phyloP scores from a whole-genome alignment of 2,888 invertebrate genomes.

The Scaptodrosophila latifasciaeformis region DNA sequence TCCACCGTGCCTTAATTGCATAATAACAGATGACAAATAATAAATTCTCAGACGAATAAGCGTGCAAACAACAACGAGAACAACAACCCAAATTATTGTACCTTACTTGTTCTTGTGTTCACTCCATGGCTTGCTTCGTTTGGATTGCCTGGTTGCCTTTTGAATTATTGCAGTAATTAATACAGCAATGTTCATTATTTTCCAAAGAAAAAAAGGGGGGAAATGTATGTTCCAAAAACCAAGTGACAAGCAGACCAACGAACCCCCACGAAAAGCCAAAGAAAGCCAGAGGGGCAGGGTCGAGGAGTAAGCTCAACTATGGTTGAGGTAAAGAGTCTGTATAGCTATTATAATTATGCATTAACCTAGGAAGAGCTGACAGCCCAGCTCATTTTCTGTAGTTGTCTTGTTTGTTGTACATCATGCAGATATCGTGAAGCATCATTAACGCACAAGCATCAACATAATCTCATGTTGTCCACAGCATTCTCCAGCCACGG shows the following conservation, averaged over 20 bases:
- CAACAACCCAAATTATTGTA: slow-evolving; percentile 49
- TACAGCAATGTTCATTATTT: slow-evolving; percentile 61
- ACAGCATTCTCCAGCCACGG: slow-evolving; percentile 2
- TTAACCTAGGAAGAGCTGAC: slow-evolving; percentile 22
- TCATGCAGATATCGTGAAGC: slow-evolving; percentile 27
- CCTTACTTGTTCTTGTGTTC: slow-evolving; percentile 2
- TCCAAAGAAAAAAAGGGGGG: slow-evolving; percentile 18
- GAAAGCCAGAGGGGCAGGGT: background rate
- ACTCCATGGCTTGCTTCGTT: background rate
- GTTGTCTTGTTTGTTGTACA: no score
- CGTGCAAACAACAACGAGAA: slow-evolving; percentile 18
- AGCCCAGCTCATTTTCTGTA: background rate
- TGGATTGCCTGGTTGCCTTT: slow-evolving; percentile 27
- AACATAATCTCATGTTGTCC: slow-evolving; percentile 46
- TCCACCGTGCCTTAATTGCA: slow-evolving; percentile 53
- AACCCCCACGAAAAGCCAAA: no score
- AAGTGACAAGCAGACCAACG: no score
- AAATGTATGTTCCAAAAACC: no score
- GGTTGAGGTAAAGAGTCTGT: slow-evolving; percentile 9
- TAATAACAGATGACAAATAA: slow-evolving; percentile 69
- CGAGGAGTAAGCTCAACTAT: background rate
- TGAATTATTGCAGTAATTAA: slow-evolving; percentile 65
- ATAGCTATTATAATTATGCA: slow-evolving; percentile 43
- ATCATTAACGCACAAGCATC: slow-evolving; percentile 49
- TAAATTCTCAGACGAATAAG: slow-evolving; percentile 44